Evolutionary conservation across 2,113 vertebrate species (phyloP), one percentile per base, ranked within the genome.

Genomic region (Pachyramphus minor): DNA sequence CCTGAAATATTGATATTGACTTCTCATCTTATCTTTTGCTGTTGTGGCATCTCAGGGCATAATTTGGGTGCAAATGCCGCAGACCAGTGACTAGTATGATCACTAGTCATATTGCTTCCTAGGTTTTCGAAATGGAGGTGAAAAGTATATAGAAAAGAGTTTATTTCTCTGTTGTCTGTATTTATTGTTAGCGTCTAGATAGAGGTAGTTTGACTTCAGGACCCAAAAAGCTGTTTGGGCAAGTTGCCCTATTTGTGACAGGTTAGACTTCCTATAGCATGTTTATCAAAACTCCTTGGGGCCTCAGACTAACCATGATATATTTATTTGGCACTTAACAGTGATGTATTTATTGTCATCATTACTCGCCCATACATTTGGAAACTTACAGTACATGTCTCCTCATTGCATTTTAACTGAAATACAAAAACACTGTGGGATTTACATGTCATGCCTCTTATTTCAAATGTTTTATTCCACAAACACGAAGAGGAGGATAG

Each of bases 381-480:
- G 79, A 92, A 96, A 86, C 55, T 59, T 84, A 76, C 2, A 90
- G 63, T 82, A 74, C 11, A 4, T 73, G 56, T 83, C 82, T 96
- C 41, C 90, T 75, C 13, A 10, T 78, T 90, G 42, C 25, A 64
- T 92, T 93, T 91, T 76, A 85, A 79, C 71, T 93, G 75, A 95
- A 96, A 91, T 77, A 64, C 0, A 3, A 91, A 96, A 96, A 71
- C 67, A 64, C 44, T 20, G 42, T 74, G 88, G 79, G 91, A 94
- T 96, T 96, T 94, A 50, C 81, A 33, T 92, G 82, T 87, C 63
- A 83, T 47, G 21, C 39, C 59, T 95, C 41, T 77, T 92, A 60
- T 68, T 92, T 88, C 41, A 60, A 41, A 64, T 58, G 17, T 66
- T 80, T 84, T 81, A 41, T 84, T 89, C 74, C 45, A 83, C 24